Evolutionary conservation across 2,888 invertebrate genomes (phyloP), one percentile per base, ranked within the genome.

Genomic region (Aphrophora alni): DNA sequence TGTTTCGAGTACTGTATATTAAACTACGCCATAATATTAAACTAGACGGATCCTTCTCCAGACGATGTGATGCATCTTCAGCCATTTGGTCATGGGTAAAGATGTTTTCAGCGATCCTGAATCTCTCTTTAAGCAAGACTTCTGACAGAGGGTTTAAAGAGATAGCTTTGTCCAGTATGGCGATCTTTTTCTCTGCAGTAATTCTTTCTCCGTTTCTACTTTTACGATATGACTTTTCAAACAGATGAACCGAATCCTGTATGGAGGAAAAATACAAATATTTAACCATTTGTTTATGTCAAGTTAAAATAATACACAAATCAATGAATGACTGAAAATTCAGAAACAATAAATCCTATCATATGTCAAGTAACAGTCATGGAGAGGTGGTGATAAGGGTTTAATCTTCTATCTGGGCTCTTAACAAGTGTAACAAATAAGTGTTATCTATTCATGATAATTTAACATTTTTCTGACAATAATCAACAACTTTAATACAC

Each of bases 141-240:
- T 90, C 89, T 79, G 90, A 91, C 80, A 89, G 88, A 2, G 89
- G 88, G 88, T 93, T 93, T 70, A 89, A 88, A 33, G 88, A 87
- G 5, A 94, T 86, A 0, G 92, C 93, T 86, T 90, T 91, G 78
- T 93, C 92, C 8, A 93, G 86, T 71, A 92, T 92, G 14, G 91
- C 89, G 73, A 93, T 85, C 87, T 93, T 92, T 78, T 91, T 90
- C 85, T 93, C 90, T 69, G 87, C 85, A 8, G 86, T 86, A 0
- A 86, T 89, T 80, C 88, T 85, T 72, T 87, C 86, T 0, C 88
- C 89, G 74, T 88, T 87, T 81, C 88, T 88, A 0, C 88, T 88
- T 85, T 88, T 88, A 68, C 87, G 85, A 82, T 88, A 89, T 1
- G 86, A 86, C 82, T 88, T 89, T 81, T 89, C 89, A 87, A 89